Evolutionary conservation across 2,888 invertebrate genomes (phyloP).

Genomic region (Choristoneura rosaceana): DNA sequence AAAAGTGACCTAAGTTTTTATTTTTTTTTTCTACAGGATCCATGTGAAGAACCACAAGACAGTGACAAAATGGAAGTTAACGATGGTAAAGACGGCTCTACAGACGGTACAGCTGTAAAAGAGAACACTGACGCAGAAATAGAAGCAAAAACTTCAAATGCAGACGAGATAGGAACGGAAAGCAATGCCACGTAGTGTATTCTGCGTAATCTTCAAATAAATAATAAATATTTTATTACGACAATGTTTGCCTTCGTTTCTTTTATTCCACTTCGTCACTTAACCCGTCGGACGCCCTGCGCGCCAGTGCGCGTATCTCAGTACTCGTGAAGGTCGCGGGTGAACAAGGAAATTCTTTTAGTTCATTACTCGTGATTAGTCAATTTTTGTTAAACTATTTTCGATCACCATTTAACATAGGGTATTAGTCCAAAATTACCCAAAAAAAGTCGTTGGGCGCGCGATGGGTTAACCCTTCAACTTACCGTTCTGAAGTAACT

Average conservation of each 20-base stretch:
- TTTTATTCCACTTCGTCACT: neutral
- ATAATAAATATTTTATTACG: conserved; percentile 4
- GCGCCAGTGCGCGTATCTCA: too few relatives aligned
- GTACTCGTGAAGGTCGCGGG: too few relatives aligned
- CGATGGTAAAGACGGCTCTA: neutral
- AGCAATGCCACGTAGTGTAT: neutral
- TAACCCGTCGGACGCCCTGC: too few relatives aligned
- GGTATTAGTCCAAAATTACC: too few relatives aligned
- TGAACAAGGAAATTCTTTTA: too few relatives aligned
- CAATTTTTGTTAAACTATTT: too few relatives aligned
- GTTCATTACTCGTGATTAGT: too few relatives aligned
- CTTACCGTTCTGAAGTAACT: too few relatives aligned
- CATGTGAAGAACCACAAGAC: neutral
- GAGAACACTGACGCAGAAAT: neutral
- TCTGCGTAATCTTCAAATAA: neutral
- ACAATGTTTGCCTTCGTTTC: neutral
- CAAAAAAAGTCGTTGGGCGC: too few relatives aligned
- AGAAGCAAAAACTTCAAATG: neutral
- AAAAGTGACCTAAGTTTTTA: neutral
- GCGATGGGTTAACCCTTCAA: too few relatives aligned
- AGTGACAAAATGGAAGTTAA: conserved; percentile 6
- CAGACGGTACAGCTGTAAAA: neutral
- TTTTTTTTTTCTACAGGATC: neutral
- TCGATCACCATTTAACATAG: too few relatives aligned
- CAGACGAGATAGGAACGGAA: neutral